Conservation (phyloP, 2,888 invertebrate genomes). For the Tenthredo amoena region DNA sequence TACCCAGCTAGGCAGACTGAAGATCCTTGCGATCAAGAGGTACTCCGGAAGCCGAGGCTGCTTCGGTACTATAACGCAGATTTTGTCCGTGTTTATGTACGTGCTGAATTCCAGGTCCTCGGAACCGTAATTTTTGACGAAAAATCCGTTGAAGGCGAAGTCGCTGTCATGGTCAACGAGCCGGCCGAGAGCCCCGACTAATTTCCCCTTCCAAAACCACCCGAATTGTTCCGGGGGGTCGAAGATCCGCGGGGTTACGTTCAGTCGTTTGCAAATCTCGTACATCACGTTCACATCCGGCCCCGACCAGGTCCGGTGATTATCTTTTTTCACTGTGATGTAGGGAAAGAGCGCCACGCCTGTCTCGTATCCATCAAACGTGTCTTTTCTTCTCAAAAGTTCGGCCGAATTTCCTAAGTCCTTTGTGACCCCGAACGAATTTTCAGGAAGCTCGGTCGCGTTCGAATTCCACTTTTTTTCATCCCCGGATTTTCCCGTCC, state of each 20-base stretch:
- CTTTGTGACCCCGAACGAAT: neutral
- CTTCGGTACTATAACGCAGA: constrained; percentile 60
- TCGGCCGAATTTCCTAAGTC: neutral
- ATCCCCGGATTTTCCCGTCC: neutral
- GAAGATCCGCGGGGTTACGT: constrained; percentile 55
- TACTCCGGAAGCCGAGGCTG: constrained; percentile 55
- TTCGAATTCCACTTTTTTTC: neutral
- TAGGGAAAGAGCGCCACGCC: constrained; percentile 71
- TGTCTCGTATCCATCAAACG: constrained; percentile 71
- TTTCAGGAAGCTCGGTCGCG: neutral
- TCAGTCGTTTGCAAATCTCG: constrained; percentile 56
- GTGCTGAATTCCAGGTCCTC: constrained; percentile 54
- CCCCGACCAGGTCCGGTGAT: constrained; percentile 29
- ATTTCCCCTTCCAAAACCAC: constrained; percentile 52
- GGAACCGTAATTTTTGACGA: constrained; percentile 51
- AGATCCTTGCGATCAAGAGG: constrained; percentile 57
- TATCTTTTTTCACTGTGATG: constrained; percentile 2
- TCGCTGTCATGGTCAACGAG: constrained; percentile 11
- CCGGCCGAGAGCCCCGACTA: constrained; percentile 36
- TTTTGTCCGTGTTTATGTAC: constrained; percentile 54
- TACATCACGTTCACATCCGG: constrained; percentile 54
- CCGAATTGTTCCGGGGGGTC: constrained; percentile 55
- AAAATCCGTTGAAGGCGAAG: constrained; percentile 28
- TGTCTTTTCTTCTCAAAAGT: constrained; percentile 35
- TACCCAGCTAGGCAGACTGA: constrained; percentile 54